Conservation (phyloP, 2,113 vertebrate species). For the Tetraodon nigroviridis region DNA sequence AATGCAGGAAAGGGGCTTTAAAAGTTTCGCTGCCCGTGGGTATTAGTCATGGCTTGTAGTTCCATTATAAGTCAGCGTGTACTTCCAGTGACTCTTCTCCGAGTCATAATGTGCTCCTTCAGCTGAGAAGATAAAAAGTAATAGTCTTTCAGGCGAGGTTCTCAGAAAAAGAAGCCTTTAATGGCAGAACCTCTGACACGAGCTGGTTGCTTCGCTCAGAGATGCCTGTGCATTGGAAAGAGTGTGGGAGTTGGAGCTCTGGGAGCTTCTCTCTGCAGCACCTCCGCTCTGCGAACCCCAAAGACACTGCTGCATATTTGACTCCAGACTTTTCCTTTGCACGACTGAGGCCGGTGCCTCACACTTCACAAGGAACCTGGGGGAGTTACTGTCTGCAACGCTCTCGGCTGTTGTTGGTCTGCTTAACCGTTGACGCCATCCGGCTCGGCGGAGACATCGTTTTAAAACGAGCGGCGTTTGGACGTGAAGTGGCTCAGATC, state of each 20-base stretch:
- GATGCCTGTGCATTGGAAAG: slow-evolving; percentile 37
- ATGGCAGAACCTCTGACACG: slow-evolving; percentile 48
- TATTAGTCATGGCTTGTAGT: slow-evolving; percentile 76
- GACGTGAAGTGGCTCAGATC: slow-evolving; percentile 5
- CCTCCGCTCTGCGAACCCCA: slow-evolving; percentile 27
- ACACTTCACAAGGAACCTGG: slow-evolving; percentile 14
- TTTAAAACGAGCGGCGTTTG: slow-evolving; percentile 12
- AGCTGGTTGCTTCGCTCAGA: slow-evolving; percentile 46
- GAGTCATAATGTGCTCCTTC: slow-evolving; percentile 72
- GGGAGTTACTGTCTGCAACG: background rate
- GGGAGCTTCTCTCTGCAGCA: slow-evolving; percentile 24
- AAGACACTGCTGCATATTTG: slow-evolving; percentile 11
- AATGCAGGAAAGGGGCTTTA: slow-evolving; percentile 57
- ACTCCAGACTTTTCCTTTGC: slow-evolving; percentile 1
- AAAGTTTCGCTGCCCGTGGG: slow-evolving; percentile 64
- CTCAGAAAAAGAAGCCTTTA: slow-evolving; percentile 39
- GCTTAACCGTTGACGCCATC: slow-evolving; percentile 8
- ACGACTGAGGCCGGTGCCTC: slow-evolving; percentile 23
- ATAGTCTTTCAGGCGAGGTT: slow-evolving; percentile 66
- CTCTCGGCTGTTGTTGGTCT: slow-evolving; percentile 3
- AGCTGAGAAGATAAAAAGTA: slow-evolving; percentile 76
- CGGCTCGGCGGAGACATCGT: background rate
- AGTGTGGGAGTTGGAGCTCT: slow-evolving; percentile 46
- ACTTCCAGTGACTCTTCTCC: slow-evolving; percentile 68
- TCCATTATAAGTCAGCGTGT: slow-evolving; percentile 74